Evolutionary conservation across 2,113 vertebrate species (phyloP).

Genomic region (Apodemus sylvaticus): DNA sequence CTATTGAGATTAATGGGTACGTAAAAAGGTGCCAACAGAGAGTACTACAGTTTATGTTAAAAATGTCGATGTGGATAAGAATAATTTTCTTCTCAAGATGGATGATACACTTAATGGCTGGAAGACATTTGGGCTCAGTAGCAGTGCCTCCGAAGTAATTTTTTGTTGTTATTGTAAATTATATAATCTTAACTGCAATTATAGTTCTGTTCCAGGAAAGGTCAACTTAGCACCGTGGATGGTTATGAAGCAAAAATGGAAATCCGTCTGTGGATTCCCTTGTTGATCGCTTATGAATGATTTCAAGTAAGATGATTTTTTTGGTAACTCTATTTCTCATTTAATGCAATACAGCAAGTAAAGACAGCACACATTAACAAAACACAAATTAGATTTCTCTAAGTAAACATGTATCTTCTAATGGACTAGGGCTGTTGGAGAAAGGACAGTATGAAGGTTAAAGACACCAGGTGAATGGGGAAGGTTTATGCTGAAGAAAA

Average conservation of each 20-base stretch:
- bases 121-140: constrained; percentile 85
- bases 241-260: constrained; percentile 86
- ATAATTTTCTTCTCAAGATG: constrained; percentile 89
- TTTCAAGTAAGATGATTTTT: constrained; percentile 88
- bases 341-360: constrained; percentile 90
- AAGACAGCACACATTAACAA: constrained; percentile 89
- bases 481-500: constrained; percentile 81
- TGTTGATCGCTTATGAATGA: constrained; percentile 86
- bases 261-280: constrained; percentile 88
- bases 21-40: constrained; percentile 88
- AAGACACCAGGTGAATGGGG: constrained; percentile 80
- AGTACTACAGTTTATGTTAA: constrained; percentile 88
- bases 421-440: constrained; percentile 80
- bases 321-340: constrained; percentile 89
- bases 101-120: constrained; percentile 87
- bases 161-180: constrained; percentile 91
- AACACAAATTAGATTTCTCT: constrained; percentile 91
- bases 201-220: constrained; percentile 88
- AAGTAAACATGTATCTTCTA: constrained; percentile 89
- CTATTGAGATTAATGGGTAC: constrained; percentile 92
- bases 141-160: constrained; percentile 87
- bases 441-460: constrained; percentile 90
- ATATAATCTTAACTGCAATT: constrained; percentile 88
- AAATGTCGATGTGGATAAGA: constrained; percentile 87
- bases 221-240: constrained; percentile 87